phyloP scores from a whole-genome alignment of 2,797 vertebrate genomes.

The Atherinosoma microstoma region DNA sequence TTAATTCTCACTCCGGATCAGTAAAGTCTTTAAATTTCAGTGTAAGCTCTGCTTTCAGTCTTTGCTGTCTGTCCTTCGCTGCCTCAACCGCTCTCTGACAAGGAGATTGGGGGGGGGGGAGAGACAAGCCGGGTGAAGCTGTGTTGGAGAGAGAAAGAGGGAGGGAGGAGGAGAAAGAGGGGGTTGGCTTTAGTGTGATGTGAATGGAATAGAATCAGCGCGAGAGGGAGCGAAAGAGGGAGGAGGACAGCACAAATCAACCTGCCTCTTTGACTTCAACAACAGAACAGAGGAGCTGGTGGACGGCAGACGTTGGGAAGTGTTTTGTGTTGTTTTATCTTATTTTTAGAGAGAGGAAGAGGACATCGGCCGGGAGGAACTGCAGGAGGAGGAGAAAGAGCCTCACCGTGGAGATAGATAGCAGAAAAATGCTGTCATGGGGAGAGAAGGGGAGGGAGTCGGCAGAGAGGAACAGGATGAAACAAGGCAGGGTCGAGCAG shows the following conservation, averaged over 20 bases:
- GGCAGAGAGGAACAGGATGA: slow-evolving; percentile 80
- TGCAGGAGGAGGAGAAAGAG: slow-evolving; percentile 60
- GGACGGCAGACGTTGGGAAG: slow-evolving; percentile 64
- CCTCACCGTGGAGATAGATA: slow-evolving; percentile 75
- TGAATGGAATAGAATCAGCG: slow-evolving; percentile 84
- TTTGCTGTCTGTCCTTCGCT: slow-evolving; percentile 52
- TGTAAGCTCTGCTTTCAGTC: slow-evolving; percentile 40
- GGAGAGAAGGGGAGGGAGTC: slow-evolving; percentile 79
- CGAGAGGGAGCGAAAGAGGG: slow-evolving; percentile 67
- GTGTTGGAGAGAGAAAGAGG: slow-evolving; percentile 41
- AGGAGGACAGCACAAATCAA: slow-evolving; percentile 82
- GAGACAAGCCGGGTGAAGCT: slow-evolving; percentile 47
- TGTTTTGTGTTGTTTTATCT: slow-evolving; percentile 49
- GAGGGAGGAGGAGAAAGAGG: slow-evolving; percentile 69
- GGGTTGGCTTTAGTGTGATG: slow-evolving; percentile 82
- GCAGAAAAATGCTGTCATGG: slow-evolving; percentile 83
- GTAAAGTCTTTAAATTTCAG: slow-evolving; percentile 36
- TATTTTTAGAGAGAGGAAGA: slow-evolving; percentile 74
- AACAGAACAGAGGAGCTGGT: slow-evolving; percentile 68
- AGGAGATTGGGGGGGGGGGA: slow-evolving; percentile 61
- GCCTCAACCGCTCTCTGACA: slow-evolving; percentile 69
- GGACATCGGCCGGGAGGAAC: slow-evolving; percentile 65
- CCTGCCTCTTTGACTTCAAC: slow-evolving; percentile 82
- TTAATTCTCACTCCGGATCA: slow-evolving; percentile 1
- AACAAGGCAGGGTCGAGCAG: slow-evolving; percentile 76